Percentiles rank a stretch among this genome's conserved stretches.
These are phyloP conservation scores for Toxostoma redivivum DNA, from an alignment of 2,113 vertebrate genomes.

Conservation along the genomic window DNA sequence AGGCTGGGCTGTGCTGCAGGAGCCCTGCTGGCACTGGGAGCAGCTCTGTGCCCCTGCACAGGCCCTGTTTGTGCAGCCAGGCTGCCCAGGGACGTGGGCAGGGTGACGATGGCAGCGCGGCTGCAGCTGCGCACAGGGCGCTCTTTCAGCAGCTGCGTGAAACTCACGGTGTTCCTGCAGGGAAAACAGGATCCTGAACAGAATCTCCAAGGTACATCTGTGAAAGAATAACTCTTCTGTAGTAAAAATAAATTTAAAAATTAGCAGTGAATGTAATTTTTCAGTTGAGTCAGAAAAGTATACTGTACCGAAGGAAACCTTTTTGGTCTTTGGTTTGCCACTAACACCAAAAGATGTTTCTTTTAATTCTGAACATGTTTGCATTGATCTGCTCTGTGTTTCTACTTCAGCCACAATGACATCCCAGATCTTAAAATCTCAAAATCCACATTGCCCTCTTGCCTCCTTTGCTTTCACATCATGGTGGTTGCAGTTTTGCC, in stretches of 20 bases:
- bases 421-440: neutral
- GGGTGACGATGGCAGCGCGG: neutral
- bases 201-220: neutral
- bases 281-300: neutral
- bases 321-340: neutral
- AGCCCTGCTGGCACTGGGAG: neutral
- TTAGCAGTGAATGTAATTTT: neutral
- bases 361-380: neutral
- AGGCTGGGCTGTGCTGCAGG: neutral
- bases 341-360: neutral
- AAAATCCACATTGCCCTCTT: neutral
- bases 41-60: conserved; percentile 33
- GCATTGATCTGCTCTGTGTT: neutral
- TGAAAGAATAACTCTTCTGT: neutral
- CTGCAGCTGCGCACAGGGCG: neutral
- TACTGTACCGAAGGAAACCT: neutral
- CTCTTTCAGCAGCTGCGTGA: neutral
- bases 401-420: neutral
- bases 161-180: neutral
- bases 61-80: conserved; percentile 28
- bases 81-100: neutral
- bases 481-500: neutral
- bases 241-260: neutral
- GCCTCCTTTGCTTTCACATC: neutral
- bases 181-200: neutral